A percentile compares a stretch with the other conserved stretches of the same genome.
phyloP scores from a whole-genome alignment of 1,140 invertebrate genomes.

The Delia radicum region DNA sequence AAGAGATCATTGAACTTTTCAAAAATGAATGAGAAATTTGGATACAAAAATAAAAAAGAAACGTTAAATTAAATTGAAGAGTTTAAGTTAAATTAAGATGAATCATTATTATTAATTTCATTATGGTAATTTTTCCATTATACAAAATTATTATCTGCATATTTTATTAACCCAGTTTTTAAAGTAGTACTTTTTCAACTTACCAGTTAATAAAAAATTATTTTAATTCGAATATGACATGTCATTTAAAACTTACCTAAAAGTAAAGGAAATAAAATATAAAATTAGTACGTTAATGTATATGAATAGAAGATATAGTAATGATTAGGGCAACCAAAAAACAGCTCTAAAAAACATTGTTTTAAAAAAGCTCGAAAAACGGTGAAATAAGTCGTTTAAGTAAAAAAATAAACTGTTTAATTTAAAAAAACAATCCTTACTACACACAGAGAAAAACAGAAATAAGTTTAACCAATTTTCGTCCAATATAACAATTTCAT shows the following conservation, averaged over 20 bases:
- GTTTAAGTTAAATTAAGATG: background rate
- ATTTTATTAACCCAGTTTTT: background rate
- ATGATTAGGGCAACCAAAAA: too few relatives aligned
- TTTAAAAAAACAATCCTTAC: too few relatives aligned
- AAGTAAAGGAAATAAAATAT: conserved; percentile 17
- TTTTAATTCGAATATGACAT: background rate
- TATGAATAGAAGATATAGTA: too few relatives aligned
- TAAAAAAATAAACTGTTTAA: too few relatives aligned
- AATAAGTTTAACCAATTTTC: too few relatives aligned
- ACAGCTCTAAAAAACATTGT: too few relatives aligned
- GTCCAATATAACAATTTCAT: too few relatives aligned
- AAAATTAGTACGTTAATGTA: conserved; percentile 7
- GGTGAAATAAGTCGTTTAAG: too few relatives aligned
- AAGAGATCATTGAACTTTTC: conserved; percentile 2
- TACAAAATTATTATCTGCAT: background rate
- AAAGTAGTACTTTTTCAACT: background rate
- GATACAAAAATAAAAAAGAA: background rate
- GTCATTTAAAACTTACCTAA: conserved; percentile 13
- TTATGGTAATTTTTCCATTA: background rate
- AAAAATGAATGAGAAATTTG: background rate
- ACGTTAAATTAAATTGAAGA: background rate
- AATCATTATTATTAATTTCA: background rate
- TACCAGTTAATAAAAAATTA: background rate
- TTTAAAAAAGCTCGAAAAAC: too few relatives aligned
- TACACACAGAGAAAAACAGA: too few relatives aligned